Evolutionary conservation across 1,140 invertebrate species (phyloP).

Genomic region (Luehdorfia chinensis): DNA sequence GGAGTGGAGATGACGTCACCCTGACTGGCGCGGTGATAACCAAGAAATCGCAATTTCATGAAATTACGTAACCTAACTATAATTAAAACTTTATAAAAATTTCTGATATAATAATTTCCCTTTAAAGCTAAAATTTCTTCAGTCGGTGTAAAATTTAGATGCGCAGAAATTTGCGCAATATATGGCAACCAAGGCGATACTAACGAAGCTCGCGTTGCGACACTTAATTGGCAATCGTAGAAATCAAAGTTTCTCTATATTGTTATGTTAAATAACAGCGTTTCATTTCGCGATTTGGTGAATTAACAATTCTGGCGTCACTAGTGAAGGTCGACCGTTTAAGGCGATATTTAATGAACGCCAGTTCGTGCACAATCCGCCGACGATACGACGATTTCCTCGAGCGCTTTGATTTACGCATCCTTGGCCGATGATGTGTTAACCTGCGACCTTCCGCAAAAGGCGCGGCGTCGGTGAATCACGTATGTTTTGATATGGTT

Average conservation of each 20-base stretch:
- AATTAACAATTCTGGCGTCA: slow-evolving; percentile 46
- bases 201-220: slow-evolving; percentile 1
- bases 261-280: slow-evolving; percentile 11
- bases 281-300: slow-evolving; percentile 31
- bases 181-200: slow-evolving; percentile 1
- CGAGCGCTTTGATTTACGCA: slow-evolving; percentile 52
- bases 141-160: too few species aligned
- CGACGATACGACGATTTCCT: slow-evolving; percentile 35
- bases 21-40: too few species aligned
- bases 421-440: slow-evolving; percentile 39
- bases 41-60: too few species aligned
- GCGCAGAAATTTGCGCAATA: slow-evolving; percentile 1
- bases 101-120: too few species aligned
- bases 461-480: slow-evolving; percentile 44
- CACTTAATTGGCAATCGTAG: slow-evolving; percentile 4
- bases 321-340: slow-evolving; percentile 41
- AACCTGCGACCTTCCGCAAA: slow-evolving; percentile 55
- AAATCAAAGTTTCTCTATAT: slow-evolving; percentile 14
- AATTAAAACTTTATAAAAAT: too few species aligned
- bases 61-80: too few species aligned
- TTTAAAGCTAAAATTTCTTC: neutral
- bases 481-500: slow-evolving; percentile 37
- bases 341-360: slow-evolving; percentile 48
- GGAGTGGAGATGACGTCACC: too few species aligned
- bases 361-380: slow-evolving; percentile 30